Evolutionary conservation across 2,797 vertebrate species (phyloP), one percentile per base, ranked within the genome.

Genomic region (Lagodon rhomboides): DNA sequence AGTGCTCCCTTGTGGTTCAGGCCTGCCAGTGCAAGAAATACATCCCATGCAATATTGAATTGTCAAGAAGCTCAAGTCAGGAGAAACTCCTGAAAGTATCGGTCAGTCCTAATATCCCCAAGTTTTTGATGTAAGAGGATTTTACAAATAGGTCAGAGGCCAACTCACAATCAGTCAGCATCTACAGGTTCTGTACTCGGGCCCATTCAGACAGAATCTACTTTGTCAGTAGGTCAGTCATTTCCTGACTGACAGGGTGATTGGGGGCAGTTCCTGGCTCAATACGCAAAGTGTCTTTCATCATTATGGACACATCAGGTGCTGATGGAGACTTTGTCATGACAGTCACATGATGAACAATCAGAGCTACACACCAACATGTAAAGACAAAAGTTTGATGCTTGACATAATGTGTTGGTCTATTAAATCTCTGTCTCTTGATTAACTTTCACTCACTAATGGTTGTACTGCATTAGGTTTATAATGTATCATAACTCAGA

Each of bases 1-100:
- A 77, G 63, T 27, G 66, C 61, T 4, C 15, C 66, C 79, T 54
- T 69, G 82, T 93, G 91, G 89, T 73, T 73, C 9, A 51, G 15
- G 1, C 8, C 46, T 73, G 77, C 10, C 22, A 84, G 34, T 80
- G 62, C 75, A 82, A 51, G 3, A 62, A 13, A 17, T 10, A 27
- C 20, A 18, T 16, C 9, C 44, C 18, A 22, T 38, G 8, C 49
- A 63, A 8, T 13, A 18, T n/a, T 17, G 43, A 12, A 30, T n/a
- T 44, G 20, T 30, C 8, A 23, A 47, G 54, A 4, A 22, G 11
- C 3, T 53, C n/a, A 11, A 51, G n/a, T 22, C 12, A 22, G 10
- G n/a, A 51, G 50, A 51, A 22, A 51, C 50, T 51, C 50, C 50
- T 51, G n/a, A 22, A 38, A 38, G 15, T 7, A 61, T 41, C 18